Percentiles rank a stretch among this genome's conserved stretches.
Conservation (phyloP, 1,140 invertebrate genomes). For the Chelonus insularis region DNA sequence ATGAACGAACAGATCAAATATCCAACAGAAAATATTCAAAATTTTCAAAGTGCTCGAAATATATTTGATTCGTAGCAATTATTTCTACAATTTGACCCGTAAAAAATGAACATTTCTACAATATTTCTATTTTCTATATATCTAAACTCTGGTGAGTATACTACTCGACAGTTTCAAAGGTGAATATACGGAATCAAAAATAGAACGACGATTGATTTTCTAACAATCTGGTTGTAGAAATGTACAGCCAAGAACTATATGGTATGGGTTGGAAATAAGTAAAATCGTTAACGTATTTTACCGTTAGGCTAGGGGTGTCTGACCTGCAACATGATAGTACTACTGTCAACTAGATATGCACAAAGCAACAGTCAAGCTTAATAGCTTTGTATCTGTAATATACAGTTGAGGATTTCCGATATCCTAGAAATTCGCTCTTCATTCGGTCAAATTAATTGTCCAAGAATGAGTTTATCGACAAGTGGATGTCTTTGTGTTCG, state of each 20-base stretch:
- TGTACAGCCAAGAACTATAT: background rate
- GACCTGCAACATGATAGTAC: slow-evolving; percentile 33
- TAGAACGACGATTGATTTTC: slow-evolving; percentile 5
- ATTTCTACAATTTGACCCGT: too few relatives aligned
- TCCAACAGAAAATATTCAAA: too few relatives aligned
- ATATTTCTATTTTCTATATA: too few relatives aligned
- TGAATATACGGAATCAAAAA: background rate
- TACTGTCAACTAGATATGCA: slow-evolving; percentile 29
- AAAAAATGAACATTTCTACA: too few relatives aligned
- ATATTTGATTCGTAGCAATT: too few relatives aligned
- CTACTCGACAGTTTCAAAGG: slow-evolving; percentile 3
- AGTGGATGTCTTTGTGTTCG: background rate
- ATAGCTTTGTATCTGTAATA: background rate
- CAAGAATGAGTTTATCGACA: background rate
- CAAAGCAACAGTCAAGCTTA: background rate
- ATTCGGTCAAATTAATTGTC: slow-evolving; percentile 7
- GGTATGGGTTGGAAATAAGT: background rate
- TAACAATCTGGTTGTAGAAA: background rate
- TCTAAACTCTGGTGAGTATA: too few relatives aligned
- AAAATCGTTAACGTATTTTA: background rate
- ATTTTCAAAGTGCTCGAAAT: too few relatives aligned
- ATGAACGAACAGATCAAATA: too few relatives aligned
- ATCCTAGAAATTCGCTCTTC: background rate
- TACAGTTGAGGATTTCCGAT: background rate
- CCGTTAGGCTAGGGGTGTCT: slow-evolving; percentile 34